Percentiles rank a stretch among this genome's conserved stretches.
Evolutionary conservation across 2,113 vertebrate genomes (phyloP).

Genomic region (Casuarius casuarius): DNA sequence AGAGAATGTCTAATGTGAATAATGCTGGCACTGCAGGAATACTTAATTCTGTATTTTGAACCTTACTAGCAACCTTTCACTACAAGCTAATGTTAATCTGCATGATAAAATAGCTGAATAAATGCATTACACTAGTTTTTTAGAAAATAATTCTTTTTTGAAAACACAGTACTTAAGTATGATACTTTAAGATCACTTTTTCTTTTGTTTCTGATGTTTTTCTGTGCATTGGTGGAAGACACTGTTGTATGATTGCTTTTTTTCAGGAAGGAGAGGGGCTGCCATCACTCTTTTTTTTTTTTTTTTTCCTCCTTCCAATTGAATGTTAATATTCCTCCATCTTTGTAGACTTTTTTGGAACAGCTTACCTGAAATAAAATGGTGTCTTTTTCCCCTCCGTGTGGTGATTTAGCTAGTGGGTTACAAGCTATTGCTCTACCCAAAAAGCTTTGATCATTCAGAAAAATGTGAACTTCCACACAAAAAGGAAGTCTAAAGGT

Average conservation of each 20-base stretch:
- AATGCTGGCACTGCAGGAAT: neutral
- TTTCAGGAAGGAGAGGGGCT: neutral
- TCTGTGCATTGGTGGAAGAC: neutral
- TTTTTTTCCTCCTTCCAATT: neutral
- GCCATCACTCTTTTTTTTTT: neutral
- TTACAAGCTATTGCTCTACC: neutral
- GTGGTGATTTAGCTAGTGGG: neutral
- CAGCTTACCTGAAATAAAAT: neutral
- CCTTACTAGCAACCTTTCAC: neutral
- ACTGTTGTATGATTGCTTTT: neutral
- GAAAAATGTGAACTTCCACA: neutral
- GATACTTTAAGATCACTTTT: neutral
- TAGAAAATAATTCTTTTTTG: neutral
- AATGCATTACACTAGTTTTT: neutral
- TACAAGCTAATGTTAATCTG: neutral
- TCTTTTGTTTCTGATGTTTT: neutral
- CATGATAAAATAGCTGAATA: neutral
- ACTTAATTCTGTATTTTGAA: neutral
- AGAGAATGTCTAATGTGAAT: neutral
- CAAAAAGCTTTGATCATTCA: conserved; percentile 13
- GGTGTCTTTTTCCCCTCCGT: neutral
- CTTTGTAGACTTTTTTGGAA: neutral
- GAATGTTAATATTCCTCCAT: neutral
- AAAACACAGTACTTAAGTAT: neutral
- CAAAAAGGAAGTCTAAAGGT: neutral